These are phyloP conservation scores for Drosophila takahashii DNA, from an alignment of 1,140 invertebrate genomes.

Conservation along the genomic window DNA sequence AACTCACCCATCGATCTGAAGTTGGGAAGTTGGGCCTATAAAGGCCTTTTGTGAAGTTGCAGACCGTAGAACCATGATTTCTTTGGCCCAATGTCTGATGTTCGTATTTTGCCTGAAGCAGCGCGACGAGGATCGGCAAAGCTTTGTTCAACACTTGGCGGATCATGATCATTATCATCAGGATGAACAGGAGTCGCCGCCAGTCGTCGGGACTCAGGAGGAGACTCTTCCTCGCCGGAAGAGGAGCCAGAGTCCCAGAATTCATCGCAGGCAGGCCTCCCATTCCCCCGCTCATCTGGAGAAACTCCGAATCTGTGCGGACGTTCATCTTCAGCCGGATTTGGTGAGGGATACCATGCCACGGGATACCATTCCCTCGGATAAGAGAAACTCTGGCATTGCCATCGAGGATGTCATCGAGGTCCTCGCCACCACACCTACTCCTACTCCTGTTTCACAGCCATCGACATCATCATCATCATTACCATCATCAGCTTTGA, in stretches of 20 bases:
- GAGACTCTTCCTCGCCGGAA: not conserved
- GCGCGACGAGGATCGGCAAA: conserved; percentile 41
- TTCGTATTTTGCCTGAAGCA: conserved; percentile 33
- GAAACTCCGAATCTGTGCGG: conserved; percentile 40
- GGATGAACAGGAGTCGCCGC: not conserved
- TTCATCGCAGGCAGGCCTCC: conserved; percentile 19
- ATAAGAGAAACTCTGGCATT: conserved; percentile 34
- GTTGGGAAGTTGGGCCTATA: conserved; percentile 6
- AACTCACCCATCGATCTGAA: too few relatives aligned
- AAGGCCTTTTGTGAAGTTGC: not conserved
- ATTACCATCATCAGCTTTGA: conserved; percentile 6
- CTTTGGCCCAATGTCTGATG: not conserved
- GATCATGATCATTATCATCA: not conserved
- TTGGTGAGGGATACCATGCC: not conserved
- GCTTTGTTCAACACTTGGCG: conserved; percentile 35
- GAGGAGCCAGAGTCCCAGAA: not conserved
- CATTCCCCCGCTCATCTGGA: conserved; percentile 55
- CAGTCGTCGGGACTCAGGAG: not conserved
- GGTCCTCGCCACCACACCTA: conserved; percentile 19
- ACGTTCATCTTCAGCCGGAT: conserved; percentile 39
- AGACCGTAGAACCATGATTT: conserved; percentile 25
- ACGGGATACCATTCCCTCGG: not conserved
- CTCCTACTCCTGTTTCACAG: not conserved
- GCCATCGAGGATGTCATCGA: conserved; percentile 54
- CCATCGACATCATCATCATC: not conserved